Evolutionary conservation across 2,888 invertebrate species (phyloP).

Genomic region (Incurvaria masculella): DNA sequence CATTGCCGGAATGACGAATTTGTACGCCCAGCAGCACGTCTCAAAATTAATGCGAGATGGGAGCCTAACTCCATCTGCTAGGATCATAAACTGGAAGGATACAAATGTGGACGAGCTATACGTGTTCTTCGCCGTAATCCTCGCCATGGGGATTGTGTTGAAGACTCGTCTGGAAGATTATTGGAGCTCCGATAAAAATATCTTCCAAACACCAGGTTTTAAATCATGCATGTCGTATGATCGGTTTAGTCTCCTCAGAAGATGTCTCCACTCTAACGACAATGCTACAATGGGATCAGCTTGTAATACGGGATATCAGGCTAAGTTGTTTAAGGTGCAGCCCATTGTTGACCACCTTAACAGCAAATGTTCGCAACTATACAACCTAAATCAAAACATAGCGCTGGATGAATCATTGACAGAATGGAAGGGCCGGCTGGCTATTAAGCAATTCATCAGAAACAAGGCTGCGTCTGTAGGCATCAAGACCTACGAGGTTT

Average conservation of each 20-base stretch:
- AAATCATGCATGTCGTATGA: not conserved
- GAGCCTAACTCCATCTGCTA: too few relatives aligned
- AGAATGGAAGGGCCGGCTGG: not conserved
- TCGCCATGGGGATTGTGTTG: conserved; percentile 2
- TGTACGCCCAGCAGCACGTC: conserved; percentile 19
- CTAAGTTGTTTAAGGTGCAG: too few relatives aligned
- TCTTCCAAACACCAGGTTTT: not conserved
- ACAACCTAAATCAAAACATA: not conserved
- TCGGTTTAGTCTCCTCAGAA: not conserved
- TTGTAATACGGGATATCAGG: too few relatives aligned
- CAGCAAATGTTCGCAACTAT: not conserved
- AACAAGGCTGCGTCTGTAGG: not conserved
- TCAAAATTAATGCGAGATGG: not conserved
- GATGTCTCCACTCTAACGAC: conserved; percentile 3
- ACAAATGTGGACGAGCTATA: conserved; percentile 1
- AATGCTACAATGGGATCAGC: too few relatives aligned
- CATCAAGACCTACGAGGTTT: not conserved
- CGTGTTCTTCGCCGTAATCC: conserved; percentile 1
- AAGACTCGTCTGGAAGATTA: conserved; percentile 1
- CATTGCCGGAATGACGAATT: conserved; percentile 18
- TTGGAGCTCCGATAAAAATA: not conserved
- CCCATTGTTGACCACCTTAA: too few relatives aligned
- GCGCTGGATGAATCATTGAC: not conserved
- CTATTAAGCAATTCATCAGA: not conserved
- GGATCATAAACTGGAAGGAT: not conserved